Evolutionary conservation across 2,797 vertebrate genomes (phyloP), one percentile per base, ranked within the genome.

Genomic region (Gymnocypris eckloni): DNA sequence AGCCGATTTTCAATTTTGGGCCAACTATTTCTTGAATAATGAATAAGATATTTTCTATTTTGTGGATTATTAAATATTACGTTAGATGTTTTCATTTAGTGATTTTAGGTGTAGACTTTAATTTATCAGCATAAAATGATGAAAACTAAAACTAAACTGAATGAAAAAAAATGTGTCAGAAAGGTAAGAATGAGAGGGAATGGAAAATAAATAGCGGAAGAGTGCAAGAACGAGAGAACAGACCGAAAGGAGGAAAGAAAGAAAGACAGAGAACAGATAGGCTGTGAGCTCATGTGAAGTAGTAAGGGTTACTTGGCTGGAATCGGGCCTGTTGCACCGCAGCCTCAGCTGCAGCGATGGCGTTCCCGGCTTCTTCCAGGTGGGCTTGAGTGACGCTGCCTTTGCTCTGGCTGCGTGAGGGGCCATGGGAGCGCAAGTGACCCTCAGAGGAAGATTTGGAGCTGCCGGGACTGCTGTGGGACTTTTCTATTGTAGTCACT

Each of bases 361-460:
- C 98, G 90, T 97, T 98, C 88, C 98, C 98, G 86, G 97, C 98
- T 0, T 99, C 98, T 94, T 99, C 98, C 18, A 99, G 97, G 93
- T 99, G 98, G 45, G 97, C 95, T 94, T 99, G 98, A 89, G 98
- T 99, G 93, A 99, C 98, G 0, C 98, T 99, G 95, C 96, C 97
- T 95, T 99, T 99, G 96, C 98, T 99, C 95, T 99, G 98, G 94
- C 98, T 99, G 92, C 98, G 96, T 0, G 98, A 99, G 0, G 98
- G 98, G 88, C 98, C 98, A 0, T 99, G 98, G 76, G 98, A 99
- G 84, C 98, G 98, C 43, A 99, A 95, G 70, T 99, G 98, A 91
- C 98, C 98, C 89, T 99, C 98, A 0, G 98, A 99, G 61, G 98
- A 99, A 80, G 98, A 99, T 90, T 99, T 99, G 89, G 98, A 99